Evolutionary conservation across 2,797 vertebrate species (phyloP), one percentile per base, ranked within the genome.

Genomic region (Hirundo rustica): DNA sequence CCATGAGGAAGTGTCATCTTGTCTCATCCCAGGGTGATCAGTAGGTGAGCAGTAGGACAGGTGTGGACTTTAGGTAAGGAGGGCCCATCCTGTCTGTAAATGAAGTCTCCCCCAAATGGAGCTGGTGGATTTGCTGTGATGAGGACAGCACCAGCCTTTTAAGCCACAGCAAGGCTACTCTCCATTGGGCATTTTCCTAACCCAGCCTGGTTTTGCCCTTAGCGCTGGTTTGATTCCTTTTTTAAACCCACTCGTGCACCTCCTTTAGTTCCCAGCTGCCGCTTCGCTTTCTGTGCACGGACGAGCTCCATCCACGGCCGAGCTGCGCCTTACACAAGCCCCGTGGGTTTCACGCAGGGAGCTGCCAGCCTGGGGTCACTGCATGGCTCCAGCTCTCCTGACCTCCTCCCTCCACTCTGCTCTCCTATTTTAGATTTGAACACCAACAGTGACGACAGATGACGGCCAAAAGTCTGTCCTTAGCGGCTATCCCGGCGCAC

Each of bases 291-390:
- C 85, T 70, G 78, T 1, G 1, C 78, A 42, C 10, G 22, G 45
- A 7, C 11, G 78, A 93, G 92, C 48, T 71, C 48, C 81, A 96
- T 93, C 88, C 75, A 30, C 80, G 85, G 18, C 85, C 27, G 85
- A 94, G 88, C 82, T 92, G 84, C 57, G 87, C 91, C 44, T 77
- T 61, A 76, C 92, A 77, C 67, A 76, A 86, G 72, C 88, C 70
- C 62, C 51, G 61, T 29, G 93, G 89, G 92, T 82, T 96, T 91
- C 94, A 94, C 51, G 42, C 79, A 91, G 85, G 82, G 92, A 95
- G 92, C 86, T 96, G 77, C 94, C 74, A 88, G 85, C 64, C 58
- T 70, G 27, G 42, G 88, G 81, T 83, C 23, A 0, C 94, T 47
- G 75, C 77, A 13, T 7, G 76, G 85, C 92, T 85, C 50, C 61